These are phyloP conservation scores for Turnix velox DNA, from an alignment of 2,113 vertebrate species.

Conservation along the genomic window DNA sequence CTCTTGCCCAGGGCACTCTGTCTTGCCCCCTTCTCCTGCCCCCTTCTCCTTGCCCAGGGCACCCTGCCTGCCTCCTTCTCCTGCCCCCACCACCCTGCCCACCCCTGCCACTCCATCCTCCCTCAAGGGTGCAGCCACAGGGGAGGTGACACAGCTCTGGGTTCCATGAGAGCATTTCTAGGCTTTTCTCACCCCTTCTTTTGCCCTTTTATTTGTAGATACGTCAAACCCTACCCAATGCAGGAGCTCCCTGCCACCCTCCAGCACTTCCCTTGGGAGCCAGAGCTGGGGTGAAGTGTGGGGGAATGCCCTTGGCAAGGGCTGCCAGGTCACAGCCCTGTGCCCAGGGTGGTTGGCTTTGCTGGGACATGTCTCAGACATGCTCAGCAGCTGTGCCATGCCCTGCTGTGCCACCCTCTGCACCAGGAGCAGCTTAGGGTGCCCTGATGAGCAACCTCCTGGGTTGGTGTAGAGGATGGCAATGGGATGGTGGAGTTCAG, in stretches of 20 bases:
- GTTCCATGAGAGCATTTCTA: fast-evolving
- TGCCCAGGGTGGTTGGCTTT: fast-evolving
- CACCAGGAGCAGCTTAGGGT: background rate
- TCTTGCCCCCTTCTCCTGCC: background rate
- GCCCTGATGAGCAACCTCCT: background rate
- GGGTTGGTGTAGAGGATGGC: fast-evolving
- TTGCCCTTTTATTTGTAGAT: background rate
- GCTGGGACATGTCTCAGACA: background rate
- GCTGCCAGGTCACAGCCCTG: background rate
- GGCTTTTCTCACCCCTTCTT: fast-evolving
- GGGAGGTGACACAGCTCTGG: background rate
- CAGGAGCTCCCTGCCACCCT: fast-evolving
- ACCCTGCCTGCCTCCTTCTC: background rate
- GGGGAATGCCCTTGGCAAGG: background rate
- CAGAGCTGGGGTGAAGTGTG: fast-evolving
- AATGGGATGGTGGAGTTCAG: fast-evolving
- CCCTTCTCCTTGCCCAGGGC: background rate
- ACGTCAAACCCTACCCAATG: fast-evolving
- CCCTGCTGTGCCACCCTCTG: background rate
- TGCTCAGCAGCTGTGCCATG: background rate
- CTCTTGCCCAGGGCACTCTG: background rate
- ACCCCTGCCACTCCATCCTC: background rate
- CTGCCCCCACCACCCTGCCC: background rate
- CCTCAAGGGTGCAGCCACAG: fast-evolving
- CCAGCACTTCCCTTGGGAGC: background rate